Conservation (phyloP, 2,797 vertebrate species). For the Protosalanx chinensis region DNA sequence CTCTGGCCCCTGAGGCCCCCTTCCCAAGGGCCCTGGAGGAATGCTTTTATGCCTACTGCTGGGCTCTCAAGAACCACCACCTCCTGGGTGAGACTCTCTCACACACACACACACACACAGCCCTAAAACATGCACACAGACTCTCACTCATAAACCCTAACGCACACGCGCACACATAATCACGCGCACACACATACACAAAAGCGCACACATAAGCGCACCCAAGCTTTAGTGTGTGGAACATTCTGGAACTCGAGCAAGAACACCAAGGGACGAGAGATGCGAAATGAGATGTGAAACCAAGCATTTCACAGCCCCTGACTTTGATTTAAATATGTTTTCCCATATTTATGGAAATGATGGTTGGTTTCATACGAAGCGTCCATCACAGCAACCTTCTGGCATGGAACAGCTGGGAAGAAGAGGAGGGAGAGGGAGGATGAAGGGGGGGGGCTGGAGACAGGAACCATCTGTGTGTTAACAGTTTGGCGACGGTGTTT, state of each 20-base stretch:
- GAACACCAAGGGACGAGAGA: too few relatives aligned
- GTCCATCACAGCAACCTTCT: too few relatives aligned
- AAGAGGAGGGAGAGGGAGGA: too few relatives aligned
- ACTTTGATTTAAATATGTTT: too few relatives aligned
- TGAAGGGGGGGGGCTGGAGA: background rate
- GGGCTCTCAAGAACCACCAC: conserved; percentile 84
- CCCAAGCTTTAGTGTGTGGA: background rate
- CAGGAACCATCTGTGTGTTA: background rate
- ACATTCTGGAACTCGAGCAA: too few relatives aligned
- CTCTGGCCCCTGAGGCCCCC: conserved; percentile 87
- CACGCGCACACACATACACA: background rate
- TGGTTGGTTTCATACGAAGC: too few relatives aligned
- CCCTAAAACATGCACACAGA: conserved; percentile 20
- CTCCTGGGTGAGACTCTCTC: conserved; percentile 76
- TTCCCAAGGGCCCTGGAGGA: conserved; percentile 90
- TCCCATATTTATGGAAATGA: too few relatives aligned
- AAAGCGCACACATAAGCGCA: background rate
- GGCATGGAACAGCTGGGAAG: too few relatives aligned
- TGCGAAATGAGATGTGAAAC: too few relatives aligned
- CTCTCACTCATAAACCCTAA: background rate
- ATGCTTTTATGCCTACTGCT: conserved; percentile 92
- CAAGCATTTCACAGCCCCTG: too few relatives aligned
- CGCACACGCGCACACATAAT: background rate
- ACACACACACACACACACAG: background rate
- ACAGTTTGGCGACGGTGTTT: conserved; percentile 16